A percentile compares a stretch with the other conserved stretches of the same genome.
phyloP scores from a whole-genome alignment of 2,888 invertebrate species.

The Theristus sp. region DNA sequence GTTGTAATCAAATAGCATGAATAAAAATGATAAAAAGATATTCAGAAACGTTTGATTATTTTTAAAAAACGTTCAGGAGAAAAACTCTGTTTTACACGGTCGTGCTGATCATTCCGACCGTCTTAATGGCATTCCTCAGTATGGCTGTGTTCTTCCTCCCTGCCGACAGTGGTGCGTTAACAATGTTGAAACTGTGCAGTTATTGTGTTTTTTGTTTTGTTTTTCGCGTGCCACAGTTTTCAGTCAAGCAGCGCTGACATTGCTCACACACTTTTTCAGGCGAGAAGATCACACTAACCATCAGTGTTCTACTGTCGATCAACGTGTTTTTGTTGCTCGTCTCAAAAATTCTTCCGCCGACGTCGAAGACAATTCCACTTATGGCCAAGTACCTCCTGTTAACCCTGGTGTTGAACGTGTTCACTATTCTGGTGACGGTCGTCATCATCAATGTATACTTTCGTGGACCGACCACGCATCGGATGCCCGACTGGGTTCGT shows the following conservation, averaged over 20 bases:
- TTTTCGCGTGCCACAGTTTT: not conserved
- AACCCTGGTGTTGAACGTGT: not conserved
- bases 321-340: slow-evolving; percentile 96
- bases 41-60: no score
- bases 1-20: no score
- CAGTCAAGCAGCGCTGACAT: not conserved
- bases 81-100: slow-evolving; percentile 98
- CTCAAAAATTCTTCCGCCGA: slow-evolving; percentile 95
- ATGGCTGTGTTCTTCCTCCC: slow-evolving; percentile 96
- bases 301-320: slow-evolving; percentile 94
- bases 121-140: slow-evolving; percentile 93
- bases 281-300: slow-evolving; percentile 42
- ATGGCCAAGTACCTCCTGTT: slow-evolving; percentile 72
- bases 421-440: slow-evolving; percentile 86
- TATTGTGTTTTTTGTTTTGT: not conserved
- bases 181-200: no score
- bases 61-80: slow-evolving; percentile 47
- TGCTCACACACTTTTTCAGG: slow-evolving; percentile 14
- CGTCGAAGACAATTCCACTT: slow-evolving; percentile 86
- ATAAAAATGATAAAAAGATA: no score
- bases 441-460: slow-evolving; percentile 99
- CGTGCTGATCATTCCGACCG: slow-evolving; percentile 92
- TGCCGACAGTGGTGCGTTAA: slow-evolving; percentile 80
- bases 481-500: slow-evolving; percentile 84
- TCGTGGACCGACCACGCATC: slow-evolving; percentile 39